Evolutionary conservation across 1,140 invertebrate species (phyloP).

Genomic region (Antheraea pernyi): DNA sequence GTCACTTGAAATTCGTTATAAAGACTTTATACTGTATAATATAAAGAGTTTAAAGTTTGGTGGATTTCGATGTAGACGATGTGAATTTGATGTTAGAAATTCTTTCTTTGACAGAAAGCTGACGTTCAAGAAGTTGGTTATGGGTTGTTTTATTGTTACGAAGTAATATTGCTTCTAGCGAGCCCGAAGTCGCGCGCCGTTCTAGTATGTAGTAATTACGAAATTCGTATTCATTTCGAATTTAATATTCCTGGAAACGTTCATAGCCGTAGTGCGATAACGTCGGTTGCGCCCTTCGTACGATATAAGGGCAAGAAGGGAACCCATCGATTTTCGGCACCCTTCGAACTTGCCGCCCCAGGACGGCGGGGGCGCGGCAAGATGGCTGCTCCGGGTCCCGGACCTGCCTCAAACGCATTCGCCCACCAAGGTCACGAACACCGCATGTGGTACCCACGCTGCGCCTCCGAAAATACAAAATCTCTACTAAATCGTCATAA

Average conservation of each 20-base stretch:
- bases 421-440: slow-evolving; percentile 62
- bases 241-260: not conserved
- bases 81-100: too few relatives aligned
- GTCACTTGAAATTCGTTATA: too few relatives aligned
- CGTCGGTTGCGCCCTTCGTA: slow-evolving; percentile 48
- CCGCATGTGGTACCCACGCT: slow-evolving; percentile 52
- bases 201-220: not conserved
- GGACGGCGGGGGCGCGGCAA: slow-evolving; percentile 55
- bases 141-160: too few relatives aligned
- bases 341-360: slow-evolving; percentile 39
- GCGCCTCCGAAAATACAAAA: slow-evolving; percentile 65
- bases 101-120: too few relatives aligned
- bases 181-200: too few relatives aligned
- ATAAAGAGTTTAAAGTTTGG: too few relatives aligned
- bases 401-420: slow-evolving; percentile 71
- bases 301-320: slow-evolving; percentile 56
- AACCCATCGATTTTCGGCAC: slow-evolving; percentile 73
- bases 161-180: too few relatives aligned
- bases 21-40: too few relatives aligned
- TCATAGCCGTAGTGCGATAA: not conserved
- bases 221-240: not conserved
- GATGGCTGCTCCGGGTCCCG: slow-evolving; percentile 54
- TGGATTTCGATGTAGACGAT: too few relatives aligned
- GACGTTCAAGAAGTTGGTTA: too few relatives aligned
- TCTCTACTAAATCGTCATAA: slow-evolving; percentile 42